Evolutionary conservation across 2,113 vertebrate genomes (phyloP), one percentile per base, ranked within the genome.

Genomic region (Electrona antarctica): DNA sequence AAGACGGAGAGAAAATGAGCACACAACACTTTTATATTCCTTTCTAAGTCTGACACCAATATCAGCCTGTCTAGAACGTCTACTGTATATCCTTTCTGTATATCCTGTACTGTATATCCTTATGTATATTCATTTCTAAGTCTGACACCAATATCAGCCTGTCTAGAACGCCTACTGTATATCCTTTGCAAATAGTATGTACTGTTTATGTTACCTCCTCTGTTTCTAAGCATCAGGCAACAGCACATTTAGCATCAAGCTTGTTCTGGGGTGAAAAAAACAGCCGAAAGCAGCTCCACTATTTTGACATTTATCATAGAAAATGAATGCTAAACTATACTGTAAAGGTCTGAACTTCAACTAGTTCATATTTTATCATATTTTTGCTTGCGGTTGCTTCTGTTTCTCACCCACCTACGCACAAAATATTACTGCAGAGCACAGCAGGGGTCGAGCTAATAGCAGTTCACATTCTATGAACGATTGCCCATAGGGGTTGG

Each of bases 391-490:
- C 4, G 14, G 29, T 60, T 21, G 73, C 54, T 69, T 41, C 73
- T 71, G 41, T 66, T 50, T 41, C 7, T 14, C 33, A 41, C 52
- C 50, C 55, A 71, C 76, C 72, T 62, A 79, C 71, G 73, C 64
- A 78, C 14, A 21, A 45, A 75, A 4, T 41, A 41, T 41, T 41
- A 41, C 52, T 10, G 60, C 64, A 60, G 14, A 60, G 15, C 12
- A 0, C 80, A 87, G 80, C 70, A 65, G 74, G 73, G 46, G 62
- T 59, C 28, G 81, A 62, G 69, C 77, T 85, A 82, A 86, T 78
- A 76, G 61, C 8, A 74, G 55, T 56, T 45, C 50, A 69, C 67
- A 65, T 68, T 77, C 75, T 12, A 56, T 84, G 69, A 71, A 69
- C 59, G 14, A 78, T 7, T 15, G 68, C 48, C 81, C 69, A 47